Evolutionary conservation across 2,113 vertebrate species (phyloP).

Genomic region (Hystrix brachyura): DNA sequence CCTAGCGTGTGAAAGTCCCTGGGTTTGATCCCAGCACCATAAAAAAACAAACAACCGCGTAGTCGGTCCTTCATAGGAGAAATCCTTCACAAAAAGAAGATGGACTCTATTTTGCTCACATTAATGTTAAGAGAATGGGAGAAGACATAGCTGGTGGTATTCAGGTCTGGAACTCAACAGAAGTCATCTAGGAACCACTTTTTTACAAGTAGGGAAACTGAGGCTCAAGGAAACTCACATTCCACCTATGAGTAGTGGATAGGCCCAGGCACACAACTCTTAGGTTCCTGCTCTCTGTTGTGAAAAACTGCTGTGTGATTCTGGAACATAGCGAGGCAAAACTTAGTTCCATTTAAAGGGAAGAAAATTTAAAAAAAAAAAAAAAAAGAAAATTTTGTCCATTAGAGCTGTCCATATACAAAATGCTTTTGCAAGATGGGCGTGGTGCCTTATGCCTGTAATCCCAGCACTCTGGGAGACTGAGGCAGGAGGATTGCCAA

Average conservation of each 20-base stretch:
- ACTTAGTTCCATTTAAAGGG: background rate
- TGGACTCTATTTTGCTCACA: background rate
- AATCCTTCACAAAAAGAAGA: background rate
- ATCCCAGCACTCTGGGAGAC: background rate
- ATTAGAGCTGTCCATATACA: background rate
- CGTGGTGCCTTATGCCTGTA: background rate
- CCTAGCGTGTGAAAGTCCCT: background rate
- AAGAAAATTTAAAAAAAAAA: too few species aligned
- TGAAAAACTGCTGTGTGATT: background rate
- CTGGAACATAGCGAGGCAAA: background rate
- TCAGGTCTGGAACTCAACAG: background rate
- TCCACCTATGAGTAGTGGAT: background rate
- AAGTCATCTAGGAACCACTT: background rate
- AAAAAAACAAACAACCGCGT: background rate
- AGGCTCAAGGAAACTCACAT: background rate
- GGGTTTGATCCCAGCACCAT: background rate
- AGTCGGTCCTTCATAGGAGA: background rate
- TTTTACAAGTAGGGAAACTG: background rate
- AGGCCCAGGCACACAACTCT: background rate
- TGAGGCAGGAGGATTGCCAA: background rate
- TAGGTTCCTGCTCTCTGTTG: background rate
- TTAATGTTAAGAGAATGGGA: background rate
- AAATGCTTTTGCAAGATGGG: background rate
- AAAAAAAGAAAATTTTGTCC: background rate
- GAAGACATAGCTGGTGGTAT: background rate